phyloP scores from a whole-genome alignment of 2,888 invertebrate species.

The Orchesellides sinensis region DNA sequence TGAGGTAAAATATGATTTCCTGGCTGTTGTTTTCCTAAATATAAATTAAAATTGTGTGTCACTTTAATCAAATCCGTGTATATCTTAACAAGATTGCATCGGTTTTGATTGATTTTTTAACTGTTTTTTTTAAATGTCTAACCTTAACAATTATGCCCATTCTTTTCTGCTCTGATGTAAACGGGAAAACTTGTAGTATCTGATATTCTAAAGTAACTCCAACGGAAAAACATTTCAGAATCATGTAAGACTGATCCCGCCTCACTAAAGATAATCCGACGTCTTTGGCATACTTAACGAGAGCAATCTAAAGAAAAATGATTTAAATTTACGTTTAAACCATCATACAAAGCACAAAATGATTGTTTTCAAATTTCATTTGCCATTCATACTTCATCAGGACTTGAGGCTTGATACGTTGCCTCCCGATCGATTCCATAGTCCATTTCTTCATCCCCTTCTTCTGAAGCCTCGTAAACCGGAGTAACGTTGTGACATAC shows the following conservation, averaged over 20 bases:
- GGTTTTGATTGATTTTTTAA: no score
- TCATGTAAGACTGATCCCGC: conserved; percentile 80
- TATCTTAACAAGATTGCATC: not conserved
- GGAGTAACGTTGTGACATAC: conserved; percentile 99
- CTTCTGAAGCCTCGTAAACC: conserved; percentile 84
- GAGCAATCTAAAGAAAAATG: conserved; percentile 79
- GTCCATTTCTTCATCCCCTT: conserved; percentile 69
- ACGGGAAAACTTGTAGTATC: conserved; percentile 85
- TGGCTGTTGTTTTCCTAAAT: conserved; percentile 79
- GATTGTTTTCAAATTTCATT: not conserved
- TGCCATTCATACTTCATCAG: conserved; percentile 82
- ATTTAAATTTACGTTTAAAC: not conserved
- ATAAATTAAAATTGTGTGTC: not conserved
- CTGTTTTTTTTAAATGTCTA: conserved; percentile 21
- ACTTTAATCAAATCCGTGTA: no score
- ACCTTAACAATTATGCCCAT: conserved; percentile 87
- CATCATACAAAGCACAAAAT: not conserved
- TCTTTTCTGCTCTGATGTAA: conserved; percentile 86
- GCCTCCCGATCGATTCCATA: conserved; percentile 74
- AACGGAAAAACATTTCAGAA: conserved; percentile 77
- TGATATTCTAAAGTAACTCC: conserved; percentile 80
- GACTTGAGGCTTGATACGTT: conserved; percentile 86
- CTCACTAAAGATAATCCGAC: conserved; percentile 82
- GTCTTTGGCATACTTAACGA: conserved; percentile 86
- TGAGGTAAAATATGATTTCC: conserved; percentile 96